These are phyloP conservation scores for Belonocnema kinseyi DNA, from an alignment of 1,140 invertebrate species.

Conservation along the genomic window DNA sequence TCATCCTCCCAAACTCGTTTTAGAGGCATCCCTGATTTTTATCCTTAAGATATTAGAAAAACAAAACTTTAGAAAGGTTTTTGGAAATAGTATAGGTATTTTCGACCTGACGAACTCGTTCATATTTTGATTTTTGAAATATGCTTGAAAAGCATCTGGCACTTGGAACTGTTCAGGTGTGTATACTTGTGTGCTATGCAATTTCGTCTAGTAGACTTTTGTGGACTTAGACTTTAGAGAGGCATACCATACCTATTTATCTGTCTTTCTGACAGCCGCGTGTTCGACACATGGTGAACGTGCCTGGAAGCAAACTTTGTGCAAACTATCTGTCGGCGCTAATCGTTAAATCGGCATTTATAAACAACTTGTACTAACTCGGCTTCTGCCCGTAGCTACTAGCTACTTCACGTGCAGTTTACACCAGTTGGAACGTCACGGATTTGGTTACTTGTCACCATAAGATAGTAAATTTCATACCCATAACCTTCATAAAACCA, in stretches of 20 bases:
- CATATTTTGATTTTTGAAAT: no score
- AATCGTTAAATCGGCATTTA: constrained; percentile 22
- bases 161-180: no score
- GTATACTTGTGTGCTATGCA: no score
- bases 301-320: constrained; percentile 6
- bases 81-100: no score
- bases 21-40: no score
- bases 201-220: no score
- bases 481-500: not conserved
- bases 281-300: constrained; percentile 6
- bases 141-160: no score
- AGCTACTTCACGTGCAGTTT: not conserved
- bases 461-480: constrained; percentile 11
- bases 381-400: constrained; percentile 2
- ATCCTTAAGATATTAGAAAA: no score
- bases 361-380: constrained; percentile 1
- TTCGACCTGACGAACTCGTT: no score
- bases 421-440: constrained; percentile 7
- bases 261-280: not conserved
- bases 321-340: constrained; percentile 19
- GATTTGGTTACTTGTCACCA: not conserved
- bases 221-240: no score
- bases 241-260: not conserved
- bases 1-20: no score
- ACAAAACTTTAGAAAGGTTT: no score